Evolutionary conservation across 2,113 vertebrate genomes (phyloP).

Genomic region (Numenius arquata): DNA sequence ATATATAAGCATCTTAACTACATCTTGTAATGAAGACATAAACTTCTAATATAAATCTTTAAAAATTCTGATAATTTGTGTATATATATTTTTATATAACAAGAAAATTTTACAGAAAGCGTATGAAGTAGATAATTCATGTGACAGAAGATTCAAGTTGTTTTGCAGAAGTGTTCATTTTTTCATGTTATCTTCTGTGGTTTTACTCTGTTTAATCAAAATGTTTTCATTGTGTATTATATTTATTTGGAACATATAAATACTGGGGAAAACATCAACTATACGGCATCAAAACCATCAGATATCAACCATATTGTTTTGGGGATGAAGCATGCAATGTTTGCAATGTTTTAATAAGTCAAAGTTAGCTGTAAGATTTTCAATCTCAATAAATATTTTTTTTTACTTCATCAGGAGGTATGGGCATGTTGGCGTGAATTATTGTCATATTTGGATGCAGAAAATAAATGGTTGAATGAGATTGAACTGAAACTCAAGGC

Average conservation of each 20-base stretch:
- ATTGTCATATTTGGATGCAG: conserved; percentile 89
- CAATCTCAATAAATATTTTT: neutral
- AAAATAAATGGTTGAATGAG: conserved; percentile 91
- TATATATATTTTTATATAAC: neutral
- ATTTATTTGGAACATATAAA: neutral
- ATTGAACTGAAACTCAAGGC: conserved; percentile 88
- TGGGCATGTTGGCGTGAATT: conserved; percentile 96
- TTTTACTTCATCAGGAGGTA: conserved; percentile 82
- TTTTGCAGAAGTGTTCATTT: neutral
- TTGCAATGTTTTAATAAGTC: neutral
- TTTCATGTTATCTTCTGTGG: neutral
- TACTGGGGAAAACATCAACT: neutral
- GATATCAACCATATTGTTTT: neutral
- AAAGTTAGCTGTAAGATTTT: neutral
- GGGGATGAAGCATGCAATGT: neutral
- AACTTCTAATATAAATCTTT: neutral
- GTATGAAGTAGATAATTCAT: neutral
- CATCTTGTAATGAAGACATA: neutral
- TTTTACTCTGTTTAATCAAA: neutral
- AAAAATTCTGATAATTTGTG: neutral
- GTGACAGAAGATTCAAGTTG: neutral
- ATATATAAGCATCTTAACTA: neutral
- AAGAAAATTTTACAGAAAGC: neutral
- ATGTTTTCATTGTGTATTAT: neutral
- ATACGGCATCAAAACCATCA: neutral